Evolutionary conservation across 2,113 vertebrate genomes (phyloP).

Genomic region (Felis catus): F.catus_Fca126_mat1.0 CM031419.1:193557001-193557500

Average conservation of each 20-base stretch:
- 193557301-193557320: constrained; percentile 7
- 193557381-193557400: background rate
- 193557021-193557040: background rate
- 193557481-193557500: background rate
- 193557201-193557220: constrained; percentile 8
- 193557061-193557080: background rate
- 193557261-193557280: background rate
- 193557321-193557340: background rate
- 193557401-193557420: background rate
- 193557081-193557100: background rate
- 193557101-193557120: background rate
- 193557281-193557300: background rate
- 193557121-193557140: background rate
- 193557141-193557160: background rate
- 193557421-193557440: background rate
- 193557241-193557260: background rate
- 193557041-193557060: constrained; percentile 5
- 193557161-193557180: background rate
- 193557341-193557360: background rate
- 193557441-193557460: background rate
- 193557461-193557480: background rate
- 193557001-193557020: constrained; percentile 39
- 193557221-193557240: background rate
- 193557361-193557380: background rate
- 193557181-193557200: background rate